These are phyloP conservation scores for Pelecanoides urinatrix DNA, from an alignment of 2,113 vertebrate genomes.

Conservation along the genomic window DNA sequence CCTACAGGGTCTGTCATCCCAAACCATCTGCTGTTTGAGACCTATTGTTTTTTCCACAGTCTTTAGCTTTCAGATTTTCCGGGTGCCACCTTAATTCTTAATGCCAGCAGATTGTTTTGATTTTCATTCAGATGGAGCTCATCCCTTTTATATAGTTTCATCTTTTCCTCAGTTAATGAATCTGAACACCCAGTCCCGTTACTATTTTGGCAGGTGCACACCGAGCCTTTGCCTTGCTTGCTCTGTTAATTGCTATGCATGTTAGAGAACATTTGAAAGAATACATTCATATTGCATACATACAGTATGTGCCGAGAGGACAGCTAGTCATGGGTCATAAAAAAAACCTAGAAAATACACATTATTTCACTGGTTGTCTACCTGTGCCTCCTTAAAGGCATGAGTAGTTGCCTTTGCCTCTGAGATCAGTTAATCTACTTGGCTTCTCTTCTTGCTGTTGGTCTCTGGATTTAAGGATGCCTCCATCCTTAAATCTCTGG, in stretches of 20 bases:
- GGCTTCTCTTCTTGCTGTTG: not conserved
- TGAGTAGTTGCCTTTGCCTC: not conserved
- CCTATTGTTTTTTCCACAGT: not conserved
- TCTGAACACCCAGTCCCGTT: accelerated
- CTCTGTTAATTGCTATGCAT: not conserved
- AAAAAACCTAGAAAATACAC: not conserved
- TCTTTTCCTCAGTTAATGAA: not conserved
- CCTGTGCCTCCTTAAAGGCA: not conserved
- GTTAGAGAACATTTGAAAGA: not conserved
- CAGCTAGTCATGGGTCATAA: not conserved
- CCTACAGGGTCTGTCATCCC: not conserved
- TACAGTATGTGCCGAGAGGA: not conserved
- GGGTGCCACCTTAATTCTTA: not conserved
- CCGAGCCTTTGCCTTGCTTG: not conserved
- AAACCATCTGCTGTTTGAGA: not conserved
- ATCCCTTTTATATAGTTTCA: not conserved
- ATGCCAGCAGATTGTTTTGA: not conserved
- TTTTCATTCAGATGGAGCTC: not conserved
- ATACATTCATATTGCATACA: not conserved
- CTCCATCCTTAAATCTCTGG: too few relatives aligned
- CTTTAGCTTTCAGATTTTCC: not conserved
- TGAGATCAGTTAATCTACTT: not conserved
- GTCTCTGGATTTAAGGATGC: not conserved
- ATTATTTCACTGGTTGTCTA: not conserved
- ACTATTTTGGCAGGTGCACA: not conserved